Evolutionary conservation across 1,140 invertebrate species (phyloP).

Genomic region (Tetramorium alpestre): DNA sequence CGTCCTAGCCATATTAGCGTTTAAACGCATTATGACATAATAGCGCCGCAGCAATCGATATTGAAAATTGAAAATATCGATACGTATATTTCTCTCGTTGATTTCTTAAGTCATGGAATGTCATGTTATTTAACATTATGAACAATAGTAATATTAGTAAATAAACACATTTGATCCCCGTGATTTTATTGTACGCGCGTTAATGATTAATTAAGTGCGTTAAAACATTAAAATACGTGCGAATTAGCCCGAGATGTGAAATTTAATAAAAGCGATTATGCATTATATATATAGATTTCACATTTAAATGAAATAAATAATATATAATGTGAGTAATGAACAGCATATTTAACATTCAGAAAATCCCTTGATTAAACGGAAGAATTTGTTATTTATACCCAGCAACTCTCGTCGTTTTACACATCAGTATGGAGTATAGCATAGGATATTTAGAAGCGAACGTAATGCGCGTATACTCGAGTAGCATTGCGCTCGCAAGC

Average conservation of each 20-base stretch:
- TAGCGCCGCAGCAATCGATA: background rate
- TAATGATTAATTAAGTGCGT: conserved; percentile 37
- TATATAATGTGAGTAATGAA: background rate
- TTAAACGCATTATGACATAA: conserved; percentile 41
- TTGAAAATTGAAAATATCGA: conserved; percentile 20
- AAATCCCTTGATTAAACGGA: background rate
- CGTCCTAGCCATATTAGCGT: conserved; percentile 27
- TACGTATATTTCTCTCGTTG: background rate
- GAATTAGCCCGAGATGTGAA: background rate
- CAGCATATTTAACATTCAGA: background rate
- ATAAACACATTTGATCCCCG: background rate
- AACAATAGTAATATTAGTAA: background rate
- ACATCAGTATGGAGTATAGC: background rate
- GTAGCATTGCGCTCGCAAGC: background rate
- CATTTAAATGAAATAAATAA: conserved; percentile 44
- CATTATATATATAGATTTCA: background rate
- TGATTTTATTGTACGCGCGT: background rate
- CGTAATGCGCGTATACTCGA: background rate
- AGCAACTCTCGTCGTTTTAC: background rate
- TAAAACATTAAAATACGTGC: background rate
- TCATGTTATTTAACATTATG: background rate
- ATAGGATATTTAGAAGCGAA: background rate
- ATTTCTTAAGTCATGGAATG: background rate
- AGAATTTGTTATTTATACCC: conserved; percentile 18
- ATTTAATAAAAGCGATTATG: conserved; percentile 36